Percentiles rank a stretch among this genome's conserved stretches.
These are phyloP conservation scores for Anastatus disparis DNA, from an alignment of 1,140 invertebrate species.

Conservation along the genomic window DNA sequence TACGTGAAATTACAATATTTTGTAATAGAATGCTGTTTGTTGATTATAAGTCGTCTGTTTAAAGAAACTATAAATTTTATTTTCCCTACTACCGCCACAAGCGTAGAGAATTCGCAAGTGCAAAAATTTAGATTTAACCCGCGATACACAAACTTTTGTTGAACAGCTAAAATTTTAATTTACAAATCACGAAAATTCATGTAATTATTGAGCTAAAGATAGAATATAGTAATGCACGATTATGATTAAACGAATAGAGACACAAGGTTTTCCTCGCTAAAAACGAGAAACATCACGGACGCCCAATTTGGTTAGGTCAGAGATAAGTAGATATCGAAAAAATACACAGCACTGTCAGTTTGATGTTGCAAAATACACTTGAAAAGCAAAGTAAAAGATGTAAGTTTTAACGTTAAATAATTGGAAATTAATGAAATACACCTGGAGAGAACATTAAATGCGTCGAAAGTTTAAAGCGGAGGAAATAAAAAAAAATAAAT, in stretches of 20 bases:
- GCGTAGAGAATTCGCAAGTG: constrained; percentile 13
- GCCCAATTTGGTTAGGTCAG: constrained; percentile 26
- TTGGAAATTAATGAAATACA: too few relatives aligned
- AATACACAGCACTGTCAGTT: too few relatives aligned
- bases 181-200: background rate
- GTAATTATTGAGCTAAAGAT: too few relatives aligned
- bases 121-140: constrained; percentile 8
- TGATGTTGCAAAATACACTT: too few relatives aligned
- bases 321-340: too few relatives aligned
- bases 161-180: background rate
- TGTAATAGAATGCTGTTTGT: background rate
- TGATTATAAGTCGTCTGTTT: background rate
- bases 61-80: constrained; percentile 12
- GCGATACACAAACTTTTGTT: background rate
- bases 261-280: background rate
- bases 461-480: background rate
- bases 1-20: background rate
- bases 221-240: too few relatives aligned
- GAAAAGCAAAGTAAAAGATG: too few relatives aligned
- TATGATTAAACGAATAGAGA: too few relatives aligned
- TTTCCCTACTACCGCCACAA: constrained; percentile 13
- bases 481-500: background rate
- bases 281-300: background rate
- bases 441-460: too few relatives aligned
- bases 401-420: too few relatives aligned